Conservation (phyloP, 2,797 vertebrate genomes). For the Halcyon leucocephala region DNA sequence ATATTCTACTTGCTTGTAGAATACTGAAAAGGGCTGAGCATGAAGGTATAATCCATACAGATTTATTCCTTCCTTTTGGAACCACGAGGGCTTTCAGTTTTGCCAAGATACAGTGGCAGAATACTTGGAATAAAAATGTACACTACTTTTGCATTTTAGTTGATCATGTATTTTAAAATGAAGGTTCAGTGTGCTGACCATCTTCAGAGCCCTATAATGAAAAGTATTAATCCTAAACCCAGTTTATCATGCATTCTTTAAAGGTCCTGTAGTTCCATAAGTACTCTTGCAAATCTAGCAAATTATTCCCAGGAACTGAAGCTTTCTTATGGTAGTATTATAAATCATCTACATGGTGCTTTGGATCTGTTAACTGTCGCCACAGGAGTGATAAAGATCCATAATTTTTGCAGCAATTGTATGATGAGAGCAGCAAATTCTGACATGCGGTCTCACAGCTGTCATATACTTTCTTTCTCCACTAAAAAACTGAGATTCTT, state of each 20-base stretch:
- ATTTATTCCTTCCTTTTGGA: conserved; percentile 50
- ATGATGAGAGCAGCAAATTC: conserved; percentile 63
- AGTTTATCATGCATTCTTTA: not conserved
- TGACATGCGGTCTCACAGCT: conserved; percentile 63
- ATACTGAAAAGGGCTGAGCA: conserved; percentile 66
- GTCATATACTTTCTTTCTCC: conserved; percentile 32
- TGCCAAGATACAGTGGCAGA: conserved; percentile 30
- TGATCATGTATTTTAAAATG: not conserved
- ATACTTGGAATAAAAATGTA: conserved; percentile 47
- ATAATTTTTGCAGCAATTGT: conserved; percentile 47
- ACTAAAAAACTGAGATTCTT: not conserved
- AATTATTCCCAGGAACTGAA: not conserved
- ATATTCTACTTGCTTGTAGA: conserved; percentile 65
- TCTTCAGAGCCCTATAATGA: not conserved
- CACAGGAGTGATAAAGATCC: conserved; percentile 37
- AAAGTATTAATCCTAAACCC: not conserved
- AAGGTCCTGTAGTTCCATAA: not conserved
- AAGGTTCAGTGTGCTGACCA: not conserved
- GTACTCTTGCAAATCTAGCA: not conserved
- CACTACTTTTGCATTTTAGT: conserved; percentile 41
- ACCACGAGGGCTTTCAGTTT: conserved; percentile 53
- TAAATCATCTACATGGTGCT: not conserved
- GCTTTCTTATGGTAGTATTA: not conserved
- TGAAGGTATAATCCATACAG: conserved; percentile 67
- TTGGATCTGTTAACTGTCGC: conserved; percentile 52